phyloP scores from a whole-genome alignment of 2,888 invertebrate species.

The Rotaria magnacalcarata region DNA sequence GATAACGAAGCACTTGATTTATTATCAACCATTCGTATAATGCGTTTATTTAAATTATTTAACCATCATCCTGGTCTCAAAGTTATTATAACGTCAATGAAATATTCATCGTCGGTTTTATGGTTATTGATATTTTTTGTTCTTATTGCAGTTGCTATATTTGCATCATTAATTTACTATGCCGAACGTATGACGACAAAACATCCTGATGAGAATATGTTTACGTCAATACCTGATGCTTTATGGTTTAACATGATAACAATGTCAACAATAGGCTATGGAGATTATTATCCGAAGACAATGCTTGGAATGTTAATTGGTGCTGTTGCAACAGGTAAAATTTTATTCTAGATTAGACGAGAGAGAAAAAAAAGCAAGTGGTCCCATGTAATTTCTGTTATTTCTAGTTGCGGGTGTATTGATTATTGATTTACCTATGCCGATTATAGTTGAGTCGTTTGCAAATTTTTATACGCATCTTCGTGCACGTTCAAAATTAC shows the following conservation, averaged over 20 bases:
- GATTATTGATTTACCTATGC: slow-evolving; percentile 46
- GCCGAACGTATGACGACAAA: slow-evolving; percentile 42
- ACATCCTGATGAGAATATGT: slow-evolving; percentile 20
- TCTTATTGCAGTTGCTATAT: slow-evolving; percentile 39
- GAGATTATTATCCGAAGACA: slow-evolving; percentile 44
- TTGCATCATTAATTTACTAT: slow-evolving; percentile 44
- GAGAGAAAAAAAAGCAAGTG: too few species aligned
- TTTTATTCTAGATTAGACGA: too few species aligned
- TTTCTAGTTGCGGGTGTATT: slow-evolving; percentile 42
- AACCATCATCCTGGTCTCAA: slow-evolving; percentile 45
- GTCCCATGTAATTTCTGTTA: too few species aligned
- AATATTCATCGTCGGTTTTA: slow-evolving; percentile 38
- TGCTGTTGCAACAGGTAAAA: slow-evolving; percentile 37
- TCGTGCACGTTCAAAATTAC: slow-evolving; percentile 46
- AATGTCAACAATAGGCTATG: slow-evolving; percentile 45
- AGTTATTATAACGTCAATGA: slow-evolving; percentile 42
- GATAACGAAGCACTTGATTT: slow-evolving; percentile 43
- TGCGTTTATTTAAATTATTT: slow-evolving; percentile 43
- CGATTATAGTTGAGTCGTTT: slow-evolving; percentile 46
- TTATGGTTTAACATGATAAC: slow-evolving; percentile 45
- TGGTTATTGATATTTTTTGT: slow-evolving; percentile 44
- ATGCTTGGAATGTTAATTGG: slow-evolving; percentile 45
- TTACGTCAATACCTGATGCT: slow-evolving; percentile 43
- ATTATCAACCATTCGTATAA: slow-evolving; percentile 43
- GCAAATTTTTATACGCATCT: slow-evolving; percentile 46